phyloP scores from a whole-genome alignment of 2,113 vertebrate genomes.

The Ammodytes dubius region DNA sequence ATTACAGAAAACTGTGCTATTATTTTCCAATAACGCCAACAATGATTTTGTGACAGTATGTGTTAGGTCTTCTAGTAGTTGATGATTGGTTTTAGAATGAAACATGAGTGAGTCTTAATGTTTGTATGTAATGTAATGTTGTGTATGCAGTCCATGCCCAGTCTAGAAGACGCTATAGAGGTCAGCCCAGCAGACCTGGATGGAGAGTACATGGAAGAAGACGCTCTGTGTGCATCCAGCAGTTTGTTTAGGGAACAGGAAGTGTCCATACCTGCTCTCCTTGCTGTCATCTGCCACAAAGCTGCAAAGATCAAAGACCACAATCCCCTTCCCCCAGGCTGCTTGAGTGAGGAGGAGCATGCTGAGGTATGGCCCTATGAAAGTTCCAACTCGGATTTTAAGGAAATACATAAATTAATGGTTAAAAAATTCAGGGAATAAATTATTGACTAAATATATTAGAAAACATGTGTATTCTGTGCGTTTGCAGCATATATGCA shows the following conservation, averaged over 20 bases:
- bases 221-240: constrained; percentile 6
- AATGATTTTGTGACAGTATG: not conserved
- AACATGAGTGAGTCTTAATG: constrained; percentile 8
- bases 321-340: constrained; percentile 58
- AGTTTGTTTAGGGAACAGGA: constrained; percentile 21
- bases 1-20: not conserved
- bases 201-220: constrained; percentile 47
- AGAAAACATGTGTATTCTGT: not conserved
- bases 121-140: not conserved
- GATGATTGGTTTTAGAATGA: constrained; percentile 3
- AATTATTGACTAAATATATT: not conserved
- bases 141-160: constrained; percentile 73
- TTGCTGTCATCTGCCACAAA: constrained; percentile 83
- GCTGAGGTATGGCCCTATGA: constrained; percentile 78
- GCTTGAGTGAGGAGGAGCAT: constrained; percentile 71
- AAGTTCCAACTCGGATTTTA: not conserved
- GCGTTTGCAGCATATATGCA: not conserved
- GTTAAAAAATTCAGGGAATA: not conserved
- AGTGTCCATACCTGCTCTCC: constrained; percentile 85
- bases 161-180: constrained; percentile 59
- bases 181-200: constrained; percentile 21
- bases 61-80: not conserved
- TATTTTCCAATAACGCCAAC: not conserved
- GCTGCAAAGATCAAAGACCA: constrained; percentile 62
- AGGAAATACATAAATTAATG: not conserved